phyloP scores from a whole-genome alignment of 1,140 invertebrate species.

The Nasonia vitripennis region DNA sequence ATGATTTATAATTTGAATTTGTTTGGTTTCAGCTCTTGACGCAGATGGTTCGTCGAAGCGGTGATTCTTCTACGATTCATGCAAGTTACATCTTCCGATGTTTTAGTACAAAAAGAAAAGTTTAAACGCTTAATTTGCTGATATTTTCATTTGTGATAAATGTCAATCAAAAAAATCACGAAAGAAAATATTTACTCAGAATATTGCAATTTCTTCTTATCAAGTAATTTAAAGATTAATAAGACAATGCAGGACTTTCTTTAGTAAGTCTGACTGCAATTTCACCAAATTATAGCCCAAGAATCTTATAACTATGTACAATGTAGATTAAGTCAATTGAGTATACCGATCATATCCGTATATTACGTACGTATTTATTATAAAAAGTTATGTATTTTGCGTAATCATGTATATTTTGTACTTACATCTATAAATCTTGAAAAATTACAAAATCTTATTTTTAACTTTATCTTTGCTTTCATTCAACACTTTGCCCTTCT shows the following conservation, averaged over 20 bases:
- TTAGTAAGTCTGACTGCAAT: too few species aligned
- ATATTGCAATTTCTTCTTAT: too few species aligned
- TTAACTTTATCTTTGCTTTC: background rate
- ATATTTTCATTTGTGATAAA: too few species aligned
- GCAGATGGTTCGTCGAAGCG: constrained; percentile 56
- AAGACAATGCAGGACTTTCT: too few species aligned
- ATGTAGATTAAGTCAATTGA: constrained; percentile 26
- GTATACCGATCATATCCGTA: too few species aligned
- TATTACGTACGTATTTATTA: constrained; percentile 17
- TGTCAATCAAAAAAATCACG: too few species aligned
- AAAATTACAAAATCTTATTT: constrained; percentile 40
- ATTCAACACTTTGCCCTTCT: constrained; percentile 44
- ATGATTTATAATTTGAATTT: constrained; percentile 32
- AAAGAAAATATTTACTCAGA: too few species aligned
- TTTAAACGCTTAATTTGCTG: too few species aligned
- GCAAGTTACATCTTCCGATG: too few species aligned
- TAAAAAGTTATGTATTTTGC: constrained; percentile 56
- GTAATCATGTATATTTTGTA: constrained; percentile 60
- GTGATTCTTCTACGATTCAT: too few species aligned
- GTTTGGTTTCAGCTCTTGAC: constrained; percentile 65
- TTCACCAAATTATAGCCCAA: constrained; percentile 54
- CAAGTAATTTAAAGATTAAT: too few species aligned
- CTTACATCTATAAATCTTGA: constrained; percentile 66
- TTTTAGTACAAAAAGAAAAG: too few species aligned
- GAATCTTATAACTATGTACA: constrained; percentile 62